Evolutionary conservation across 2,888 invertebrate species (phyloP).

Genomic region (Automeris io): DNA sequence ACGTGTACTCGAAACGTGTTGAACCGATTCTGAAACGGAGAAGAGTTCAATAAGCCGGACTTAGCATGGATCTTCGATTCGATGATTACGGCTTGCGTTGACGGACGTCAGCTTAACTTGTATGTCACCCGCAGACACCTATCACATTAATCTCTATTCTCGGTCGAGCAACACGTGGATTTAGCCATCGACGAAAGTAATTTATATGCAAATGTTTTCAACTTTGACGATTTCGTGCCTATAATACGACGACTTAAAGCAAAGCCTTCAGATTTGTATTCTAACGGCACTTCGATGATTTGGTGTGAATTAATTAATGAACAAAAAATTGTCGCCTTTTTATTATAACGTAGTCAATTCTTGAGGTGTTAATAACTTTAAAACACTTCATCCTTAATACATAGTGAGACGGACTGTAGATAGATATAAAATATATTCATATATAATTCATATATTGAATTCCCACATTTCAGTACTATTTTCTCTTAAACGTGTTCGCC

Average conservation of each 20-base stretch:
- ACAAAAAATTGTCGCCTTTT: conserved; percentile 10
- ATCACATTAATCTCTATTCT: conserved; percentile 72
- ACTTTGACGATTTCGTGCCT: conserved; percentile 68
- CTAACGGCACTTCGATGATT: conserved; percentile 39
- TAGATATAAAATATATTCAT: no score
- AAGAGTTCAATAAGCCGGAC: conserved; percentile 70
- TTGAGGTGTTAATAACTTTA: not conserved
- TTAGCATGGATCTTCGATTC: conserved; percentile 73
- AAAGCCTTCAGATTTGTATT: conserved; percentile 40
- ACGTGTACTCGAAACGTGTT: conserved; percentile 49
- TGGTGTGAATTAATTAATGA: conserved; percentile 36
- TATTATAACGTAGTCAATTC: not conserved
- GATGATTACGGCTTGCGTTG: conserved; percentile 68
- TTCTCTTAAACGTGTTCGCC: no score
- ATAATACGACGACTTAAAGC: conserved; percentile 51
- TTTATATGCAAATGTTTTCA: conserved; percentile 75
- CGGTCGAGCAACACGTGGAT: conserved; percentile 71
- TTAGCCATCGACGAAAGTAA: conserved; percentile 70
- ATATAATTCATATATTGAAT: no score
- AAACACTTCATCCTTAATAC: not conserved
- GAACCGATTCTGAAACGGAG: conserved; percentile 49
- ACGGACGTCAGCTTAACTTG: conserved; percentile 75
- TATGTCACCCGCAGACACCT: conserved; percentile 68
- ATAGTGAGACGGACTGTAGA: no score
- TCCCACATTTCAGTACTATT: no score